These are phyloP conservation scores for Drosophila pruinosa DNA, from an alignment of 1,140 invertebrate species.

Conservation along the genomic window DNA sequence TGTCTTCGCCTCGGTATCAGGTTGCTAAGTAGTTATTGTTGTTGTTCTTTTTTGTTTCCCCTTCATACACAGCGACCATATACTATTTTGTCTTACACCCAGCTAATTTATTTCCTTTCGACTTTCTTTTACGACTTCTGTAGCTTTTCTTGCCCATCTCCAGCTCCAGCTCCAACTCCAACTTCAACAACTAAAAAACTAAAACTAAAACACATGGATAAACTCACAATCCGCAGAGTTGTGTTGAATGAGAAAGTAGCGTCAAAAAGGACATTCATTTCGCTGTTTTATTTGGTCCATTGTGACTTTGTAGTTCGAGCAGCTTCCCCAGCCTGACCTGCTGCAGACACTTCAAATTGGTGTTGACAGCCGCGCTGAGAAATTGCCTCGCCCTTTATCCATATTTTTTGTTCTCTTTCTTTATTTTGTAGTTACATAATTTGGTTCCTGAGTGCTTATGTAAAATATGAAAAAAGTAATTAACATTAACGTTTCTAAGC, in stretches of 20 bases:
- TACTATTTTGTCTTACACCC: conserved; percentile 32
- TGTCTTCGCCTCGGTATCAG: conserved; percentile 36
- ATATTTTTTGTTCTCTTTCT: background rate
- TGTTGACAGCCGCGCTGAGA: conserved; percentile 71
- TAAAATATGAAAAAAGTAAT: conserved; percentile 75
- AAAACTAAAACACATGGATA: conserved; percentile 52
- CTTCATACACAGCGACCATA: background rate
- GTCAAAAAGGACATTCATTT: conserved; percentile 17
- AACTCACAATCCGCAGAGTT: background rate
- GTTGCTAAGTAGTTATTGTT: conserved; percentile 59
- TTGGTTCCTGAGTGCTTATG: conserved; percentile 41
- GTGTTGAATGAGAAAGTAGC: conserved; percentile 11
- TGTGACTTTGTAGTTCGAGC: conserved; percentile 1
- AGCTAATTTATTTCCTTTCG: conserved; percentile 75
- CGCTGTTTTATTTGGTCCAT: conserved; percentile 44
- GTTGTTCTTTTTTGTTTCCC: conserved; percentile 3
- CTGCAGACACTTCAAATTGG: conserved; percentile 67
- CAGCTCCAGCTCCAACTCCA: background rate
- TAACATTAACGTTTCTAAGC: conserved; percentile 63
- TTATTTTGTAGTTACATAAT: conserved; percentile 2
- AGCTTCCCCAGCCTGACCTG: conserved; percentile 19
- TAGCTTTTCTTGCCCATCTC: conserved; percentile 30
- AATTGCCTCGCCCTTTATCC: conserved; percentile 53
- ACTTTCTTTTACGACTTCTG: conserved; percentile 31
- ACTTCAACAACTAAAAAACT: background rate